A percentile compares a stretch with the other conserved stretches of the same genome.
These are phyloP conservation scores for Brienomyrus brachyistius DNA, from an alignment of 2,113 vertebrate genomes.

Conservation along the genomic window DNA sequence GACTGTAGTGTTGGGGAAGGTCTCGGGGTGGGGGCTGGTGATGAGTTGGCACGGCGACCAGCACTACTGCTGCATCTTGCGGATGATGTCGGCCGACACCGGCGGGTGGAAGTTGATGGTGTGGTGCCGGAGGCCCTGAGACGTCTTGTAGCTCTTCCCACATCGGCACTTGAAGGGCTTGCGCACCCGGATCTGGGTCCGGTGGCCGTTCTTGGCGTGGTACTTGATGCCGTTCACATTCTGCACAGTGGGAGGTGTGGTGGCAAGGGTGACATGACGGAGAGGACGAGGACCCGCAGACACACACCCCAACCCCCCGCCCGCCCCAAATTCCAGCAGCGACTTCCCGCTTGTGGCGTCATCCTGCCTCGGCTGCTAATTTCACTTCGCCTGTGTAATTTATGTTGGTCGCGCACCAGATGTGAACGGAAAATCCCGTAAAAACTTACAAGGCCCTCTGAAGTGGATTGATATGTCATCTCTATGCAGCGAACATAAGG, in stretches of 20 bases:
- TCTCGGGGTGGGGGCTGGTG: conserved; percentile 55
- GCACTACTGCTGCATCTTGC: conserved; percentile 93
- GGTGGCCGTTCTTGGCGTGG: conserved; percentile 96
- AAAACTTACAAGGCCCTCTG: conserved; percentile 41
- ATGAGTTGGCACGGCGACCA: conserved; percentile 69
- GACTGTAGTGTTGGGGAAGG: conserved; percentile 54
- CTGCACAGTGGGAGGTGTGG: conserved; percentile 43
- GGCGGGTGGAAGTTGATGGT: conserved; percentile 97
- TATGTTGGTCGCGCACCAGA: conserved; percentile 56
- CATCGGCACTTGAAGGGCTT: conserved; percentile 97
- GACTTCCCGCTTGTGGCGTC: conserved; percentile 22
- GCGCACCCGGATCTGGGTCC: conserved; percentile 91
- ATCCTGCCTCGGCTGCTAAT: conserved; percentile 45
- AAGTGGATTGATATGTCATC: conserved; percentile 47
- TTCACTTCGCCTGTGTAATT: conserved; percentile 60
- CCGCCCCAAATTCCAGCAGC: neutral
- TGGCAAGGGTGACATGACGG: neutral
- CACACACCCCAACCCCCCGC: no score
- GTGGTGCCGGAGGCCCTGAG: conserved; percentile 97
- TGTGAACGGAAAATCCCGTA: conserved; percentile 60
- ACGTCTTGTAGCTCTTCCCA: conserved; percentile 98
- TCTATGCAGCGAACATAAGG: conserved; percentile 26
- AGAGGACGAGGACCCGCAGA: neutral
- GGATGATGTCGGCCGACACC: conserved; percentile 87
- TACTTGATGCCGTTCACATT: conserved; percentile 99